Evolutionary conservation across 2,888 invertebrate genomes (phyloP).

Genomic region (Portevinia maculata): DNA sequence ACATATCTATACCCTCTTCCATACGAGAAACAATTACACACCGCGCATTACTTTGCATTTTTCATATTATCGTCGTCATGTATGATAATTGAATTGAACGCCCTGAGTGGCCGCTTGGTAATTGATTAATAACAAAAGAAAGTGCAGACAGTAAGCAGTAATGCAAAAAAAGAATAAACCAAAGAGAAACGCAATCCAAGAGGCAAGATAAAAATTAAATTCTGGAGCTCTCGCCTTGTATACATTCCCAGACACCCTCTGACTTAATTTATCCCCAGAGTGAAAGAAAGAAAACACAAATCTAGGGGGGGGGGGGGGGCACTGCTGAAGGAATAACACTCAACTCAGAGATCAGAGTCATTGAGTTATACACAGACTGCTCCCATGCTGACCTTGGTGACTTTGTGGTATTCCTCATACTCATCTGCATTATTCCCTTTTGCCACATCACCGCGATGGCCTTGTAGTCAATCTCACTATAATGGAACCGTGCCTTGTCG

Average conservation of each 20-base stretch:
- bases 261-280: slow-evolving; percentile 71
- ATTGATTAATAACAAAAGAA: slow-evolving; percentile 73
- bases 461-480: slow-evolving; percentile 16
- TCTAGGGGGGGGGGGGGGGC: neutral
- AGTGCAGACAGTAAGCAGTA: slow-evolving; percentile 37
- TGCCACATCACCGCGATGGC: slow-evolving; percentile 33
- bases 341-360: slow-evolving; percentile 27
- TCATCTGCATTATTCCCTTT: slow-evolving; percentile 50
- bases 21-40: neutral
- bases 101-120: slow-evolving; percentile 58
- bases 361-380: slow-evolving; percentile 50
- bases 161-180: slow-evolving; percentile 8
- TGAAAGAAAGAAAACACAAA: slow-evolving; percentile 55
- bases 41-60: neutral
- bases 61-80: slow-evolving; percentile 30
- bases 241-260: slow-evolving; percentile 70
- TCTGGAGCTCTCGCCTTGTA: slow-evolving; percentile 33
- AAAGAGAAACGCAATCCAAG: slow-evolving; percentile 18
- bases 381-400: slow-evolving; percentile 63
- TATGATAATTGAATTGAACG: slow-evolving; percentile 70
- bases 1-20: neutral
- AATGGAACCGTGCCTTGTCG: slow-evolving; percentile 6
- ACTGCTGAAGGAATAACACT: neutral
- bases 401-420: slow-evolving; percentile 57
- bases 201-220: slow-evolving; percentile 38